These are phyloP conservation scores for Rhipidura dahli DNA, from an alignment of 2,113 vertebrate species.

Conservation along the genomic window DNA sequence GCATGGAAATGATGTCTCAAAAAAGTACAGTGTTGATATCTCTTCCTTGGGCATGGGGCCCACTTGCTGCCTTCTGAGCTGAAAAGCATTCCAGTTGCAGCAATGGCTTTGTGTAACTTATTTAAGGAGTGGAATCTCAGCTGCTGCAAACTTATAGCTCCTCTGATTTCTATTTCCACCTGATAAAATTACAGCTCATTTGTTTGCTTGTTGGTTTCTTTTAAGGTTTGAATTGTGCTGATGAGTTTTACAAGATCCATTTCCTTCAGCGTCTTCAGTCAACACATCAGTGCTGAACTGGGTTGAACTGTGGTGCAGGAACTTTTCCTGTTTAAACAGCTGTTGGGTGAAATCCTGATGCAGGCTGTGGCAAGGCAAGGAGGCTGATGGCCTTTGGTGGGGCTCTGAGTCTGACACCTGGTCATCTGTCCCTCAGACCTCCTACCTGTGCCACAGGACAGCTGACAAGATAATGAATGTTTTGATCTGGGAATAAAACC, in stretches of 20 bases:
- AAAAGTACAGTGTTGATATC: not conserved
- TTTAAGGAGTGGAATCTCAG: slow-evolving; percentile 15
- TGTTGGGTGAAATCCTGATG: not conserved
- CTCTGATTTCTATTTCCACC: slow-evolving; percentile 48
- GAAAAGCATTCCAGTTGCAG: not conserved
- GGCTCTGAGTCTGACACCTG: not conserved
- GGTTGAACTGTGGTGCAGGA: not conserved
- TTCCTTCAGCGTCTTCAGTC: not conserved
- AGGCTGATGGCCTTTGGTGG: not conserved
- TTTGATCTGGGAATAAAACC: not conserved
- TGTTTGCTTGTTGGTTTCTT: slow-evolving; percentile 47
- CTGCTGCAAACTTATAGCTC: not conserved
- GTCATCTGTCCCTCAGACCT: not conserved
- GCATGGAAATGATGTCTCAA: slow-evolving; percentile 11
- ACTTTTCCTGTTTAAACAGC: not conserved
- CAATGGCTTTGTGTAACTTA: not conserved
- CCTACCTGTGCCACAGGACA: not conserved
- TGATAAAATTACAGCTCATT: slow-evolving; percentile 32
- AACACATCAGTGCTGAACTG: not conserved
- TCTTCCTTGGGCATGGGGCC: slow-evolving; percentile 9
- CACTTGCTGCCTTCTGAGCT: slow-evolving; percentile 10
- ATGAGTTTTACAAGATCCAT: slow-evolving; percentile 26
- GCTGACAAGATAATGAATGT: not conserved
- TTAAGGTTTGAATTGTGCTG: slow-evolving; percentile 50
- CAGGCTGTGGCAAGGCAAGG: not conserved